Evolutionary conservation across 2,888 invertebrate species (phyloP), one percentile per base, ranked within the genome.

Genomic region (Drosophila kanekoi): DNA sequence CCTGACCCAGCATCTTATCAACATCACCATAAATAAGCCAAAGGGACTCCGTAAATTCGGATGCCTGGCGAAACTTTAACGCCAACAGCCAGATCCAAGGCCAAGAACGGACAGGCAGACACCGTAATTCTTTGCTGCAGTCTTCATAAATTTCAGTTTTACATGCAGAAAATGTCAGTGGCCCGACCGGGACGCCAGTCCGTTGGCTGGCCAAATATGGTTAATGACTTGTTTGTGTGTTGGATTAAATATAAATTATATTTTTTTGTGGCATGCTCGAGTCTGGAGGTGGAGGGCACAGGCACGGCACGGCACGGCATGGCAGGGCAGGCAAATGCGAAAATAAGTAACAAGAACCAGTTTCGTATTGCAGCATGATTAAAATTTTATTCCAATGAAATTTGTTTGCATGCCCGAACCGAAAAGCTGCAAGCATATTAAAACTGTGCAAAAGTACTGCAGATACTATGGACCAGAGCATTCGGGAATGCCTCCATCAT

Each of bases 181-280:
- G 41, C 62, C 67, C 45, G 47, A 16, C 33, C 63, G 52, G 41
- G 44, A n/a, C 59, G 8, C 49, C 40, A 51, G 14, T n/a, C 44
- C 37, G 38, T 18, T 49, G 63, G 14, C 63, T 52, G 62, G 35
- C 66, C 81, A 71, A 81, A 72, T 81, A 87, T 87, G 68, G 79
- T 81, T 87, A 83, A 83, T 87, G 85, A 84, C 87, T 87, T 84
- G 85, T 84, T 84, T 79, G 84, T 83, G 87, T 65, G 74, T 59
- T 84, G 83, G 83, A 81, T 79, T 79, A 77, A 77, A 84, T 81
- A 84, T 83, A 83, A 83, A 84, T 83, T 83, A 83, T 87, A 81
- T 84, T 87, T 83, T 54, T 59, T 56, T 69, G 49, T 48, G 59
- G 62, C 81, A 43, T 48, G 60, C 47, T 43, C 47, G 45, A 52